Conservation (phyloP, 2,888 invertebrate genomes). For the Tortrix viridana region DNA sequence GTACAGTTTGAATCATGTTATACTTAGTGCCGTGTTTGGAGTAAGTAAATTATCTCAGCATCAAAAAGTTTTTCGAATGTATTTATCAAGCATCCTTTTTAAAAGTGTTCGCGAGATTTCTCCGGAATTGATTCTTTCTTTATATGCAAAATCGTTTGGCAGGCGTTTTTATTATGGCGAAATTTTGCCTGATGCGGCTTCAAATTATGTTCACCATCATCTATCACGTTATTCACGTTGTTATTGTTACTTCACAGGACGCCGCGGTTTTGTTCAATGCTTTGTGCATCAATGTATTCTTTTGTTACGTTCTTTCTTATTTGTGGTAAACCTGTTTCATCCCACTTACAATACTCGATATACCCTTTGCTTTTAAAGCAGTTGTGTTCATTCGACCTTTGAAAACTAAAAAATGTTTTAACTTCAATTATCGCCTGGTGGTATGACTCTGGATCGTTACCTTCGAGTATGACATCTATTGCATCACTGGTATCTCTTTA, state of each 20-base stretch:
- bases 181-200: slow-evolving; percentile 46
- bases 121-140: slow-evolving; percentile 53
- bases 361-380: too few species aligned
- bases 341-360: too few species aligned
- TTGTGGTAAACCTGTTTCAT: too few species aligned
- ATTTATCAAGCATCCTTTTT: neutral
- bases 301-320: too few species aligned
- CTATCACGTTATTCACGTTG: neutral
- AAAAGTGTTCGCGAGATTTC: slow-evolving; percentile 55
- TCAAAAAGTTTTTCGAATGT: too few species aligned
- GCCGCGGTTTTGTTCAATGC: too few species aligned
- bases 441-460: slow-evolving; percentile 62
- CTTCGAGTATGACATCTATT: slow-evolving; percentile 69
- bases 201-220: slow-evolving; percentile 9
- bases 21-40: neutral
- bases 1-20: neutral
- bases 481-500: slow-evolving; percentile 67
- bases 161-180: slow-evolving; percentile 57
- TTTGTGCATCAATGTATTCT: too few species aligned
- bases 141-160: slow-evolving; percentile 65
- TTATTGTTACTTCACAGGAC: too few species aligned
- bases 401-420: neutral
- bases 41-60: too few species aligned
- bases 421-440: slow-evolving; percentile 22
- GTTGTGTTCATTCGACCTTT: neutral